These are phyloP conservation scores for Fratercula arctica DNA, from an alignment of 2,797 vertebrate genomes.

Conservation along the genomic window DNA sequence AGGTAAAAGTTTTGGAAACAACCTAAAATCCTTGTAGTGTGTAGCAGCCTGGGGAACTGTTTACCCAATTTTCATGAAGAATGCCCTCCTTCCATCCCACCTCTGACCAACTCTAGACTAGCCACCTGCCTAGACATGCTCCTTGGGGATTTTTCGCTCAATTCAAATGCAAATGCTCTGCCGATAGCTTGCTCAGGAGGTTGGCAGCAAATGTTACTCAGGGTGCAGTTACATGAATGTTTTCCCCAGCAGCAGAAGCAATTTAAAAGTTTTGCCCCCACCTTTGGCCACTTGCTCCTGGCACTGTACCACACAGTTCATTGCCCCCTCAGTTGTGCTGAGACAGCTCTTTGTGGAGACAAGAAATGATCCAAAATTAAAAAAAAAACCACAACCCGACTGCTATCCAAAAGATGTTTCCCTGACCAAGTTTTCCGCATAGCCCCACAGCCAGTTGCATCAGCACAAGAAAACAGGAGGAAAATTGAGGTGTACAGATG, in stretches of 20 bases:
- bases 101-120: conserved; percentile 63
- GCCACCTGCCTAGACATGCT: conserved; percentile 53
- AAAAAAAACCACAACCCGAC: background rate
- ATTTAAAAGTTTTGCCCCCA: conserved; percentile 43
- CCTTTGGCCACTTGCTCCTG: conserved; percentile 53
- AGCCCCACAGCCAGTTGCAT: background rate
- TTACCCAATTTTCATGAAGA: conserved; percentile 44
- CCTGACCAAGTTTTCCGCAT: background rate
- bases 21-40: conserved; percentile 46
- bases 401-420: background rate
- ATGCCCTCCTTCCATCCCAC: conserved; percentile 57
- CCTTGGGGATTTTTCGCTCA: conserved; percentile 58
- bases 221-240: background rate
- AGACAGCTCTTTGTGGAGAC: conserved; percentile 34
- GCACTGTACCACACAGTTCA: background rate
- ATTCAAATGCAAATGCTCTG: conserved; percentile 65
- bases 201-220: background rate
- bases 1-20: conserved; percentile 58
- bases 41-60: conserved; percentile 48
- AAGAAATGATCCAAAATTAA: conserved; percentile 5
- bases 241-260: conserved; percentile 57
- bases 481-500: background rate
- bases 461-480: background rate
- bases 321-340: conserved; percentile 39
- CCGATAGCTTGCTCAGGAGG: conserved; percentile 37